Percentiles rank a stretch among this genome's conserved stretches.
Evolutionary conservation across 2,888 invertebrate genomes (phyloP).

Genomic region (Coenonympha arcania): DNA sequence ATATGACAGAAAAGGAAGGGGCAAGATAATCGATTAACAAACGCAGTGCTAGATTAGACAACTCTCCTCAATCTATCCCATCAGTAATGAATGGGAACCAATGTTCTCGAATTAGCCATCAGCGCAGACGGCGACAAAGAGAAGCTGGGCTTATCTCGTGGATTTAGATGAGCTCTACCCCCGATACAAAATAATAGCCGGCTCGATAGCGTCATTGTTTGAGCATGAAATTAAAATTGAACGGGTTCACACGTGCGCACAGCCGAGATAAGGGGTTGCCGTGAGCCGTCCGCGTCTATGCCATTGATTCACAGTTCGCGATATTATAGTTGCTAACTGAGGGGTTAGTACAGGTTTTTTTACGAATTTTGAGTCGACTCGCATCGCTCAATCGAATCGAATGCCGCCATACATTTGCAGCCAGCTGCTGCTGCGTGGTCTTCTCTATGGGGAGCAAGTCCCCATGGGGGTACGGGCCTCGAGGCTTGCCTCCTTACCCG

Average conservation of each 20-base stretch:
- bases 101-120: slow-evolving; percentile 62
- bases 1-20: no score
- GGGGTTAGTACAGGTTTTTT: no score
- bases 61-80: slow-evolving; percentile 7
- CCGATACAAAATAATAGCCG: slow-evolving; percentile 71
- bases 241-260: slow-evolving; percentile 73
- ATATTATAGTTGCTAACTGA: slow-evolving; percentile 39
- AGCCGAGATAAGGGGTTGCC: slow-evolving; percentile 66
- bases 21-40: not conserved
- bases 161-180: slow-evolving; percentile 73
- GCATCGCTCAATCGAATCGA: no score
- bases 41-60: no score
- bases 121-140: slow-evolving; percentile 62
- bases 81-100: slow-evolving; percentile 12
- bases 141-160: slow-evolving; percentile 62
- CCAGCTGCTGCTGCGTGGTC: no score
- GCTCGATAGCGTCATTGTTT: slow-evolving; percentile 73
- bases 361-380: no score
- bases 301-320: slow-evolving; percentile 59
- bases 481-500: no score
- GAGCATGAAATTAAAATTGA: slow-evolving; percentile 75
- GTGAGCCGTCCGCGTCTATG: no score
- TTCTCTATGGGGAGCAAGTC: no score
- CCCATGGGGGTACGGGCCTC: no score
- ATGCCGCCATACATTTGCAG: no score